Evolutionary conservation across 2,797 vertebrate species (phyloP).

Genomic region (Heterohyrax brucei): DNA sequence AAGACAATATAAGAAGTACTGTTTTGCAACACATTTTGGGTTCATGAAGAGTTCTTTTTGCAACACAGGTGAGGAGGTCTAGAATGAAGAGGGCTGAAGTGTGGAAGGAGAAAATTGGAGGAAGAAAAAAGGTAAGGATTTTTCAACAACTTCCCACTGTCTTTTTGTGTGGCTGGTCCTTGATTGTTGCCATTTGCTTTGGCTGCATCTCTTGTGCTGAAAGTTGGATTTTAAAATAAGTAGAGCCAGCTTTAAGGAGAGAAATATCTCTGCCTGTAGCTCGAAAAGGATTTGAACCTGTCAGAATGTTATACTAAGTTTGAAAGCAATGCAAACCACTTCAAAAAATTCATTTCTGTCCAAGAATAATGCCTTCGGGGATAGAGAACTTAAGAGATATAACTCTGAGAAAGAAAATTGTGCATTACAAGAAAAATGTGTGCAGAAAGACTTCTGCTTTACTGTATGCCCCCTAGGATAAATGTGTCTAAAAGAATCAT

Average conservation of each 20-base stretch:
- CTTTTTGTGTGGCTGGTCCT: background rate
- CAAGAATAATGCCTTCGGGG: background rate
- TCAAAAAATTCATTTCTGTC: conserved; percentile 19
- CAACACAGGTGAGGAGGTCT: background rate
- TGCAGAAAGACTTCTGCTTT: background rate
- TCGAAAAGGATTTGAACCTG: conserved; percentile 25
- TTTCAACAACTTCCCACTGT: background rate
- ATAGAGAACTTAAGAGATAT: background rate
- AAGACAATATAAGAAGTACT: background rate
- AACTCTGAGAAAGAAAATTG: background rate
- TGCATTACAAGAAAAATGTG: background rate
- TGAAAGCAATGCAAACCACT: background rate
- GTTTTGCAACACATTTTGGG: background rate
- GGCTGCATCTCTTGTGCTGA: background rate
- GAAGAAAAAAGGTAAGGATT: background rate
- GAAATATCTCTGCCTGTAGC: background rate
- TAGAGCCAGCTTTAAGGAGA: background rate
- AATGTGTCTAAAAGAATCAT: background rate
- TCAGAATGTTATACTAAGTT: background rate
- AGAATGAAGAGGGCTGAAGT: background rate
- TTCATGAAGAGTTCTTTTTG: background rate
- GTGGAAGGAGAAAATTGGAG: background rate
- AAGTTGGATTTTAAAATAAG: conserved; percentile 19
- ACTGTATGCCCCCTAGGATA: background rate
- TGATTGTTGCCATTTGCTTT: conserved; percentile 40